Evolutionary conservation across 2,888 invertebrate genomes (phyloP).

Genomic region (Aphodius granarius): DNA sequence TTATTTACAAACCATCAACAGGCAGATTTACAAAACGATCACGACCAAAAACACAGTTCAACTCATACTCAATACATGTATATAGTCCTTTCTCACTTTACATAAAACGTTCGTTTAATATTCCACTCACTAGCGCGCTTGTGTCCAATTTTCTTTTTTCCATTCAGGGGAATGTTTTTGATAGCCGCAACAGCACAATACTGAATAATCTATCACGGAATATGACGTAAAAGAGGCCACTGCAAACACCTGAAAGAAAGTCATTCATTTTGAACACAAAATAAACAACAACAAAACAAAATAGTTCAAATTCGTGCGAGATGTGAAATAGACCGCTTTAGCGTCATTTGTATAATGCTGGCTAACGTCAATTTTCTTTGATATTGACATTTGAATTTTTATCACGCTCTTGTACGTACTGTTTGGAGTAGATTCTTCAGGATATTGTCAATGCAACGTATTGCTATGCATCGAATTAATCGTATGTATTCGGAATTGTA

Average conservation of each 20-base stretch:
- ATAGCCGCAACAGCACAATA: slow-evolving; percentile 19
- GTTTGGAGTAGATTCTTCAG: not conserved
- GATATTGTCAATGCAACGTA: not conserved
- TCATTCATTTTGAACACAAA: not conserved
- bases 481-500: slow-evolving; percentile 15
- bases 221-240: slow-evolving; percentile 19
- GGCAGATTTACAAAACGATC: slow-evolving; percentile 24
- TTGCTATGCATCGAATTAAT: not conserved
- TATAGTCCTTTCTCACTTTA: too few relatives aligned
- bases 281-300: not conserved
- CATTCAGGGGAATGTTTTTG: slow-evolving; percentile 22
- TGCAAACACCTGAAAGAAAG: slow-evolving; percentile 4
- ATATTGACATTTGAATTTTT: too few relatives aligned
- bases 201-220: slow-evolving; percentile 28
- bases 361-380: too few relatives aligned
- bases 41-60: slow-evolving; percentile 26
- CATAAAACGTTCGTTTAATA: slow-evolving; percentile 18
- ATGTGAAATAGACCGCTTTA: not conserved
- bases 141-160: slow-evolving; percentile 22
- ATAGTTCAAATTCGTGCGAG: not conserved
- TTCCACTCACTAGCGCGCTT: slow-evolving; percentile 25
- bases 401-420: too few relatives aligned
- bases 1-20: too few relatives aligned
- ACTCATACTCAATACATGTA: too few relatives aligned
- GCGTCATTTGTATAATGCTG: not conserved